phyloP scores from a whole-genome alignment of 2,797 vertebrate species.

The Microctenopoma lineatum region DNA sequence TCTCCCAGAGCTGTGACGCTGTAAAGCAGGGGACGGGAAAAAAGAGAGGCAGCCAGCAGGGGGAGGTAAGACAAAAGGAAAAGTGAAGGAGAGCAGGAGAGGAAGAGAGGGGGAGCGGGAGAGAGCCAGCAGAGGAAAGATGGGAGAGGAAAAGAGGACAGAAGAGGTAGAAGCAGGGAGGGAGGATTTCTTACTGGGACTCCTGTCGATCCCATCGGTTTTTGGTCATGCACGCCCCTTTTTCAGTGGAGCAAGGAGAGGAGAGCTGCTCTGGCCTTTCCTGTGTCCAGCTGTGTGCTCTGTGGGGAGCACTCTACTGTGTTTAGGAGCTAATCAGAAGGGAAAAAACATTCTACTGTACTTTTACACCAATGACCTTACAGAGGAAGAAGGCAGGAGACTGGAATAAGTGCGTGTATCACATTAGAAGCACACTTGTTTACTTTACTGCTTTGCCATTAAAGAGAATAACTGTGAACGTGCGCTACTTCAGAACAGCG shows the following conservation, averaged over 20 bases:
- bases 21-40: conserved; percentile 41
- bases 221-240: conserved; percentile 48
- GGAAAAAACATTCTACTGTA: conserved; percentile 32
- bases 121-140: conserved; percentile 20
- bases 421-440: conserved; percentile 8
- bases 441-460: background rate
- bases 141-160: conserved; percentile 11
- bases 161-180: conserved; percentile 6
- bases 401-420: background rate
- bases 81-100: conserved; percentile 56
- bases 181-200: conserved; percentile 24
- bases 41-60: conserved; percentile 81
- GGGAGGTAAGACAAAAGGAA: conserved; percentile 85
- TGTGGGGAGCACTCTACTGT: conserved; percentile 21
- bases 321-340: conserved; percentile 5
- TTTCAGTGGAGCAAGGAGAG: conserved; percentile 10
- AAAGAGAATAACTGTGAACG: conserved; percentile 1
- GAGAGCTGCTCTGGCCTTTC: conserved; percentile 31
- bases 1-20: conserved; percentile 28
- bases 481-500: background rate
- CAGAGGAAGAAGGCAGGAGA: background rate
- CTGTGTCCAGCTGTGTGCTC: conserved; percentile 46
- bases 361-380: conserved; percentile 53
- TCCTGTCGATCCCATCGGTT: conserved; percentile 54
- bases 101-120: conserved; percentile 9